Conservation (phyloP, 2,113 vertebrate species). For the Calyptomena viridis region DNA sequence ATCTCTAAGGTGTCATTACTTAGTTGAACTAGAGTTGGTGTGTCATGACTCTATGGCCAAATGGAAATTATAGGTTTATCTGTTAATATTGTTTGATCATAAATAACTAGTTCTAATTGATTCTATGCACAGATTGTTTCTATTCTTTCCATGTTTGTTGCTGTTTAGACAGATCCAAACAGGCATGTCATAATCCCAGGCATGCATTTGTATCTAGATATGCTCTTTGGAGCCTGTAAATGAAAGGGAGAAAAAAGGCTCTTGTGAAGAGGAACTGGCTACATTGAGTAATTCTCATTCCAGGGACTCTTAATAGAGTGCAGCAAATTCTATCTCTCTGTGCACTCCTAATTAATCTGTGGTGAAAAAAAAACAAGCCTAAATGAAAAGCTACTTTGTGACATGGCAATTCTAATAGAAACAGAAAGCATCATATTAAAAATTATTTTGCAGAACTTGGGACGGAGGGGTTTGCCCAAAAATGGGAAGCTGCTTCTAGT, state of each 20-base stretch:
- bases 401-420: background rate
- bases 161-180: background rate
- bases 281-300: background rate
- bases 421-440: background rate
- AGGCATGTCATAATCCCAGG: background rate
- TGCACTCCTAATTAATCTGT: background rate
- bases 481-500: background rate
- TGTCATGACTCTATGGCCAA: background rate
- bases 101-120: background rate
- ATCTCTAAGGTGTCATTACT: background rate
- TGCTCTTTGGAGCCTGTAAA: background rate
- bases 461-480: background rate
- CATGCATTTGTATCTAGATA: background rate
- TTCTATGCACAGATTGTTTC: background rate
- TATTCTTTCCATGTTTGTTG: background rate
- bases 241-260: background rate
- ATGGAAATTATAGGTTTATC: background rate
- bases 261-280: background rate
- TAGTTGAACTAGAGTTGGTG: background rate
- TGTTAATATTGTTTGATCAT: background rate
- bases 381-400: background rate
- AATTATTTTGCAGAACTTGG: background rate
- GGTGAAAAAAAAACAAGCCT: background rate
- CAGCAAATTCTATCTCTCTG: background rate
- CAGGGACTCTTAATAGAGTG: background rate